phyloP scores from a whole-genome alignment of 2,797 vertebrate genomes.

The Pipistrellus nathusii region DNA sequence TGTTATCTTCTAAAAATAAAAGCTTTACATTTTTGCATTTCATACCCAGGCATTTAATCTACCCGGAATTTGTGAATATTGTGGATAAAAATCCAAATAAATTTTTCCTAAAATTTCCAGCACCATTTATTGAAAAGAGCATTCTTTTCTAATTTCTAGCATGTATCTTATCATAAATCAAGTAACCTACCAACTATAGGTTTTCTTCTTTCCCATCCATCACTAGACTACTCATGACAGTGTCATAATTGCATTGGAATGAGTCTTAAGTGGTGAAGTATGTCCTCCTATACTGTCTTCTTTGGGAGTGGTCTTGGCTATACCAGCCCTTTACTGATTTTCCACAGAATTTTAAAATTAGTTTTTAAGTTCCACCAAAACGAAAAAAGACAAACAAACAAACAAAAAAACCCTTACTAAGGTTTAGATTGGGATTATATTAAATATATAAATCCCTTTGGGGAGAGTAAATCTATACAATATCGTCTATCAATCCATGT shows the following conservation, averaged over 20 bases:
- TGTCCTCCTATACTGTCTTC: not conserved
- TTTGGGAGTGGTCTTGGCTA: not conserved
- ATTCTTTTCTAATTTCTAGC: conserved; percentile 20
- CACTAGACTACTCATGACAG: not conserved
- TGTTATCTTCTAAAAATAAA: conserved; percentile 36
- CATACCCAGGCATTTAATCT: not conserved
- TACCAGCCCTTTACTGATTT: not conserved
- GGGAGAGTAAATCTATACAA: not conserved
- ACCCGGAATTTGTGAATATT: not conserved
- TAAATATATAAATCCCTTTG: not conserved
- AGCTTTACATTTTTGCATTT: conserved; percentile 16
- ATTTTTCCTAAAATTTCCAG: not conserved
- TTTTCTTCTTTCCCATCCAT: not conserved
- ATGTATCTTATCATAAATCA: not conserved
- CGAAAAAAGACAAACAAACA: not conserved
- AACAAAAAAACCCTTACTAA: not conserved
- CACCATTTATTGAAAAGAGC: not conserved
- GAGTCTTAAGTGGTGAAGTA: not conserved
- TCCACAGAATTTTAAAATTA: conserved; percentile 2
- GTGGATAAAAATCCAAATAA: not conserved
- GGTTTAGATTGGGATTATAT: not conserved
- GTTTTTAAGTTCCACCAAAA: not conserved
- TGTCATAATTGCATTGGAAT: conserved; percentile 1
- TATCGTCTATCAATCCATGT: not conserved
- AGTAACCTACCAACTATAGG: not conserved